These are phyloP conservation scores for Drepanosiphum platanoidis DNA, from an alignment of 2,888 invertebrate genomes.

Conservation along the genomic window DNA sequence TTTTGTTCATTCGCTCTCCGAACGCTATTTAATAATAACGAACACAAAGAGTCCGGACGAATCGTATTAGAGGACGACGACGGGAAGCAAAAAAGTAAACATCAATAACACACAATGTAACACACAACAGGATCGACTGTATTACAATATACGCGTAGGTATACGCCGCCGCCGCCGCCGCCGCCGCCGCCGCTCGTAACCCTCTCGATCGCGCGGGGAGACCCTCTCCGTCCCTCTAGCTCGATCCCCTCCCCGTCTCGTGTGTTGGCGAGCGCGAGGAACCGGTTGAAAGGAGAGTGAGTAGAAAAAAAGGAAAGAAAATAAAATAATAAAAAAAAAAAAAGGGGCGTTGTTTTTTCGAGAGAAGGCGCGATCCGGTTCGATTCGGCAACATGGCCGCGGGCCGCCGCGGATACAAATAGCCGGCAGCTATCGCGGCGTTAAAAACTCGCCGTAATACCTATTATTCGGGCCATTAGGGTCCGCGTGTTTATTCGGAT, in stretches of 20 bases:
- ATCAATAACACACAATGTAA: background rate
- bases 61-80: background rate
- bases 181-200: background rate
- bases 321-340: background rate
- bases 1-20: background rate
- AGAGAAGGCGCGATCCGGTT: slow-evolving; percentile 35
- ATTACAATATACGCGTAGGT: background rate
- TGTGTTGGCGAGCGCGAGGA: background rate
- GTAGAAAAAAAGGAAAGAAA: background rate
- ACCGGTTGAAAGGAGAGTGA: slow-evolving; percentile 29
- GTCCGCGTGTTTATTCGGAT: slow-evolving; percentile 47
- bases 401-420: slow-evolving; percentile 23
- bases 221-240: background rate
- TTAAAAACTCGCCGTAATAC: slow-evolving; percentile 4
- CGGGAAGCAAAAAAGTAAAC: background rate
- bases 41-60: background rate
- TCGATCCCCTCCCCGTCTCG: background rate
- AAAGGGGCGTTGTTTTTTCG: slow-evolving; percentile 32
- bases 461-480: slow-evolving; percentile 37
- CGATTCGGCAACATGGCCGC: slow-evolving; percentile 43
- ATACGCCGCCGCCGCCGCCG: background rate
- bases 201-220: background rate
- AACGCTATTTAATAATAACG: background rate
- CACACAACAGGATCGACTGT: too few relatives aligned
- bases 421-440: slow-evolving; percentile 3